phyloP scores from a whole-genome alignment of 2,888 invertebrate species.

The Rosalia funebris region DNA sequence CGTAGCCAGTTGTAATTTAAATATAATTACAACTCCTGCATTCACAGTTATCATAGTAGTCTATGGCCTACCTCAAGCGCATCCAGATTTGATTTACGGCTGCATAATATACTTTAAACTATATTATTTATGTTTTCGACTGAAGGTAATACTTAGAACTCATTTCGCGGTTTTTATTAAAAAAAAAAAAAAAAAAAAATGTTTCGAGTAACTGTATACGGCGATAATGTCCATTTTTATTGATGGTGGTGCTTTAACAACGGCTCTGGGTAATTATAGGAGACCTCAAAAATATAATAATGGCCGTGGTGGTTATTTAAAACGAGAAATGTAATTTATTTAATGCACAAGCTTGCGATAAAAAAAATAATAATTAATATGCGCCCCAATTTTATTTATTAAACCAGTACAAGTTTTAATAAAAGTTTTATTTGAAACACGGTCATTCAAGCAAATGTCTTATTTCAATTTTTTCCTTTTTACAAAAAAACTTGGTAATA shows the following conservation, averaged over 20 bases:
- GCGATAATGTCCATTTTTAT: not conserved
- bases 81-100: slow-evolving; percentile 18
- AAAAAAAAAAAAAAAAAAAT: not conserved
- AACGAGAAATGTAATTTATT: too few species aligned
- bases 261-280: too few species aligned
- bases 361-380: too few species aligned
- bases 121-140: not conserved
- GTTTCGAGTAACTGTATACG: not conserved
- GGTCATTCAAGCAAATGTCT: too few species aligned
- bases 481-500: too few species aligned
- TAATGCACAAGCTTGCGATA: too few species aligned
- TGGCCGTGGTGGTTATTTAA: too few species aligned
- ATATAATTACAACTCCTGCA: slow-evolving; percentile 28
- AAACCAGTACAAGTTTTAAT: too few species aligned
- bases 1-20: slow-evolving; percentile 22
- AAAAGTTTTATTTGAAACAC: too few species aligned
- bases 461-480: too few species aligned
- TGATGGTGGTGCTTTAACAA: not conserved
- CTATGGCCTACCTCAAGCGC: slow-evolving; percentile 28
- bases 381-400: too few species aligned
- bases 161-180: not conserved
- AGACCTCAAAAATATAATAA: too few species aligned
- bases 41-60: slow-evolving; percentile 31
- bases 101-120: slow-evolving; percentile 3
- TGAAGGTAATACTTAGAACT: not conserved